Conservation (phyloP, 1,140 invertebrate genomes). For the Drosophila sp. region DNA sequence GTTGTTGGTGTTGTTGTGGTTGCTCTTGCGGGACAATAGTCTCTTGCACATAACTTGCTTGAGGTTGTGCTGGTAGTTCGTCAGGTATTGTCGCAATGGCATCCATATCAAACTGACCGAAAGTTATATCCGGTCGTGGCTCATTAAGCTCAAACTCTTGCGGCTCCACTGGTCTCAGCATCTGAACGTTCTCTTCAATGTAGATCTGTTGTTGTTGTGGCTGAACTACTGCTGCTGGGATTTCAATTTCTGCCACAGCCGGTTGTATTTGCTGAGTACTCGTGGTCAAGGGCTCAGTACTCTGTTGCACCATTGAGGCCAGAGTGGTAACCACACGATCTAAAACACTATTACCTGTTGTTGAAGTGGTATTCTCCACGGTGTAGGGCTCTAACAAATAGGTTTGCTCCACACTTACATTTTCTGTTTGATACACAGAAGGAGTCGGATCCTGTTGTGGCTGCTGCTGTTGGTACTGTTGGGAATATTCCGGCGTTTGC, state of each 20-base stretch:
- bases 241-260: slow-evolving; percentile 11
- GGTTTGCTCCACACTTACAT: slow-evolving; percentile 40
- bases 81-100: slow-evolving; percentile 74
- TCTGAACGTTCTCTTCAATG: slow-evolving; percentile 64
- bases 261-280: slow-evolving; percentile 69
- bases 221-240: slow-evolving; percentile 18
- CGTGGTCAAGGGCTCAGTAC: slow-evolving; percentile 57
- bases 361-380: slow-evolving; percentile 36
- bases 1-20: slow-evolving; percentile 31
- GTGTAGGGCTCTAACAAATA: slow-evolving; percentile 58
- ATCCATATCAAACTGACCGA: slow-evolving; percentile 78
- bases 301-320: slow-evolving; percentile 73
- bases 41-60: slow-evolving; percentile 50
- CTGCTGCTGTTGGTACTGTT: slow-evolving; percentile 52
- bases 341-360: slow-evolving; percentile 67
- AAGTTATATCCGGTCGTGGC: slow-evolving; percentile 75
- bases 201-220: slow-evolving; percentile 51
- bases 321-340: slow-evolving; percentile 74
- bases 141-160: slow-evolving; percentile 73
- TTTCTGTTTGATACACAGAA: slow-evolving; percentile 46
- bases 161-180: slow-evolving; percentile 59
- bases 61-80: slow-evolving; percentile 24
- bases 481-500: slow-evolving; percentile 46
- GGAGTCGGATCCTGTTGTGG: slow-evolving; percentile 21
- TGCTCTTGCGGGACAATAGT: slow-evolving; percentile 37